Conservation (phyloP, 1,140 invertebrate species). For the Acromyrmex echinatior region DNA sequence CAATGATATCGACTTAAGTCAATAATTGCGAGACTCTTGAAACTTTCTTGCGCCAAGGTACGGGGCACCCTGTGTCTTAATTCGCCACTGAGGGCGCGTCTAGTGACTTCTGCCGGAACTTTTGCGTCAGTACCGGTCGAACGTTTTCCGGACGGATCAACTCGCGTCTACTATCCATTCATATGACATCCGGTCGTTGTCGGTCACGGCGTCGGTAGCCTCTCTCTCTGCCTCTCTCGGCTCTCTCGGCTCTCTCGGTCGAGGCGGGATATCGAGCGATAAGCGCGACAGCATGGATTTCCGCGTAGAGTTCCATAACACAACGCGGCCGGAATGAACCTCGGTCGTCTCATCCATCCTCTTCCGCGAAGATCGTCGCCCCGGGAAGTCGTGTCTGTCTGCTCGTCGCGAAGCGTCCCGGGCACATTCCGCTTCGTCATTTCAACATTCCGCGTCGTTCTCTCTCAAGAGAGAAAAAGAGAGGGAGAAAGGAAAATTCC, state of each 20-base stretch:
- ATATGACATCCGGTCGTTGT: conserved; percentile 78
- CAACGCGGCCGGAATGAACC: background rate
- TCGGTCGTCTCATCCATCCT: background rate
- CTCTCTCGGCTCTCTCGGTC: conserved; percentile 53
- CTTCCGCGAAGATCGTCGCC: background rate
- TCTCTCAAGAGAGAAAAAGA: background rate
- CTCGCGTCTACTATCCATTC: conserved; percentile 71
- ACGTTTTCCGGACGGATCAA: conserved; percentile 69
- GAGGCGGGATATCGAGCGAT: conserved; percentile 81
- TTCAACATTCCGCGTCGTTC: conserved; percentile 27
- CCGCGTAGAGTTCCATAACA: conserved; percentile 53
- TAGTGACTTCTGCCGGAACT: conserved; percentile 59
- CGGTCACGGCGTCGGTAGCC: conserved; percentile 77
- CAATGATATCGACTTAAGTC: background rate
- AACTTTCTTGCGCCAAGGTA: background rate
- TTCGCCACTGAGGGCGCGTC: conserved; percentile 35
- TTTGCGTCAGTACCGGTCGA: conserved; percentile 23
- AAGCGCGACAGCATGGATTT: conserved; percentile 78
- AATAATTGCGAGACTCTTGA: background rate
- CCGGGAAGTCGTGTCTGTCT: background rate
- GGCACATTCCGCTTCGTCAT: conserved; percentile 34
- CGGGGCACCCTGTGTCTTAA: background rate
- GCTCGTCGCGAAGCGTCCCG: background rate
- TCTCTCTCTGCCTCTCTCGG: conserved; percentile 55
- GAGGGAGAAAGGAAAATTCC: background rate